These are phyloP conservation scores for Cataglyphis hispanica DNA, from an alignment of 1,140 invertebrate species.

Conservation along the genomic window DNA sequence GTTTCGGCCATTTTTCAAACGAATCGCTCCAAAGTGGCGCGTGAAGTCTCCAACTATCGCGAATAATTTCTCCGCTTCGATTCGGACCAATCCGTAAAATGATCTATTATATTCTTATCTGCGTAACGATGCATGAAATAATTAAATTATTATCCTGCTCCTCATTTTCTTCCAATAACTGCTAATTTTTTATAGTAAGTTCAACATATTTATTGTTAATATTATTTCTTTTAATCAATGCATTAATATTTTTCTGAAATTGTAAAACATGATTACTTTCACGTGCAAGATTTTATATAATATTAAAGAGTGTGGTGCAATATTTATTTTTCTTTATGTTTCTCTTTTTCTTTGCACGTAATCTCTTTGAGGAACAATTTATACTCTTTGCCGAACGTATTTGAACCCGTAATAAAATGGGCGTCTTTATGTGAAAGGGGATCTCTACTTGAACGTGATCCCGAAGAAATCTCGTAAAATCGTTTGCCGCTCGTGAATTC, in stretches of 20 bases:
- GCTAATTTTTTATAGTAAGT: not conserved
- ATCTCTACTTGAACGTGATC: slow-evolving; percentile 13
- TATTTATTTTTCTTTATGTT: not conserved
- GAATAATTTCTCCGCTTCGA: slow-evolving; percentile 32
- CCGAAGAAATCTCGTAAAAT: slow-evolving; percentile 13
- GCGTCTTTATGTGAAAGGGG: slow-evolving; percentile 30
- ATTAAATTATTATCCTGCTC: not conserved
- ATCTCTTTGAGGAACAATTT: slow-evolving; percentile 26
- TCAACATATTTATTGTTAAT: not conserved
- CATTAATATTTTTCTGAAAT: not conserved
- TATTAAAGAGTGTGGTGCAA: not conserved
- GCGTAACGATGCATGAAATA: slow-evolving; percentile 4
- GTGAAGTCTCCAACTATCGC: slow-evolving; percentile 15
- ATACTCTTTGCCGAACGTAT: not conserved
- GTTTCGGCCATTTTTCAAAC: slow-evolving; percentile 50
- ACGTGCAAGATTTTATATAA: not conserved
- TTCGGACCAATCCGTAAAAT: slow-evolving; percentile 6
- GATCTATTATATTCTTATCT: slow-evolving; percentile 26
- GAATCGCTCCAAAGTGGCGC: slow-evolving; percentile 17
- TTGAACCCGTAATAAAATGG: slow-evolving; percentile 29
- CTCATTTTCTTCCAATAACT: not conserved
- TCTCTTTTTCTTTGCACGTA: not conserved
- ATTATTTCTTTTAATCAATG: not conserved
- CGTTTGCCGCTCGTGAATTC: slow-evolving; percentile 11
- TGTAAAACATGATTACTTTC: not conserved